Conservation (phyloP, 2,888 invertebrate species). For the Xanthorhoe spadicearia region DNA sequence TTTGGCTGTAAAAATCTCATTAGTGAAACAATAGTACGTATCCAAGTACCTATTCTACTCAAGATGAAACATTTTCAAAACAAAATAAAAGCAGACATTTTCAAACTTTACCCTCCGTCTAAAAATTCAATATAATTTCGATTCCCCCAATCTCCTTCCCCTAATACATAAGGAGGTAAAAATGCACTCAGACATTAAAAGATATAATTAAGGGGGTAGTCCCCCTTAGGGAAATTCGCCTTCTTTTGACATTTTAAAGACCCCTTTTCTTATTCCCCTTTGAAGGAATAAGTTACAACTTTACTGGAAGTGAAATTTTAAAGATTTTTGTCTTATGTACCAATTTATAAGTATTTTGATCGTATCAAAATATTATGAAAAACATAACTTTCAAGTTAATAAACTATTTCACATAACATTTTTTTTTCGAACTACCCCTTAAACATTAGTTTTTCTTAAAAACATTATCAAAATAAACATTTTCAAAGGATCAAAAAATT, state of each 20-base stretch:
- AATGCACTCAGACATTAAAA: slow-evolving; percentile 84
- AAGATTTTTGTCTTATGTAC: neutral
- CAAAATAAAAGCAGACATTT: slow-evolving; percentile 44
- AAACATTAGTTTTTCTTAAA: too few species aligned
- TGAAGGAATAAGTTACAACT: slow-evolving; percentile 9
- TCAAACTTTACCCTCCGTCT: slow-evolving; percentile 23
- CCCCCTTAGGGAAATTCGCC: slow-evolving; percentile 78
- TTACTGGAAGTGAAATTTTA: slow-evolving; percentile 40
- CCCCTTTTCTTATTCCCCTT: slow-evolving; percentile 76
- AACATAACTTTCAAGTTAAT: too few species aligned
- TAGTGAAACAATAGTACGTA: too few species aligned
- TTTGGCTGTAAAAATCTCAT: too few species aligned
- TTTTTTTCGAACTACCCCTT: too few species aligned
- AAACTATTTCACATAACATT: too few species aligned
- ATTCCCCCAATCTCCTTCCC: slow-evolving; percentile 51
- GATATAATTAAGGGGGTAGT: slow-evolving; percentile 82
- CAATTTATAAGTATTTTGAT: too few species aligned
- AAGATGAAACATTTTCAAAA: neutral
- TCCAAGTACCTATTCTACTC: too few species aligned
- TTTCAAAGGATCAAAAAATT: too few species aligned
- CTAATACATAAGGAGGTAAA: slow-evolving; percentile 71
- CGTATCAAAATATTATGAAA: too few species aligned
- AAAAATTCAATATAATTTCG: slow-evolving; percentile 46
- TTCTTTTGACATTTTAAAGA: slow-evolving; percentile 83
- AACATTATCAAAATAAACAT: too few species aligned